A percentile compares a stretch with the other conserved stretches of the same genome.
Evolutionary conservation across 2,113 vertebrate genomes (phyloP).

Genomic region (Megaptera novaeangliae): DNA sequence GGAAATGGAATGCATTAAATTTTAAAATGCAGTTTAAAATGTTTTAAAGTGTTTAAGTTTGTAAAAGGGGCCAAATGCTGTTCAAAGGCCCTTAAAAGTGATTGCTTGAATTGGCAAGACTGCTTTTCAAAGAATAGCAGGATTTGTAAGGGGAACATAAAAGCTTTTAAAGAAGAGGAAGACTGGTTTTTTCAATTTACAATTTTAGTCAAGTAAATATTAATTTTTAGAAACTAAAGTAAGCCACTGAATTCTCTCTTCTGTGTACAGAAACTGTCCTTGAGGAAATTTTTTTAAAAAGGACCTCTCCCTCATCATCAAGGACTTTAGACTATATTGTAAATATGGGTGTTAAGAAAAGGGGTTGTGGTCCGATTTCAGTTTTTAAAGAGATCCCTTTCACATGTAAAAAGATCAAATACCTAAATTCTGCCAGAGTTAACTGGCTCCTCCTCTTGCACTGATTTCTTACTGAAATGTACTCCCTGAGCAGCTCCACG

Average conservation of each 20-base stretch:
- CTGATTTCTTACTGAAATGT: constrained; percentile 75
- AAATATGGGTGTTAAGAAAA: not conserved
- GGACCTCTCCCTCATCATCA: not conserved
- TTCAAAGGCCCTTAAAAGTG: not conserved
- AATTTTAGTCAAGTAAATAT: not conserved
- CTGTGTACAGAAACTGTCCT: not conserved
- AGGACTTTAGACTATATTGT: not conserved
- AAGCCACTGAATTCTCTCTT: not conserved
- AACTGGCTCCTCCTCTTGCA: rapidly evolving
- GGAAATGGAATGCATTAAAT: not conserved
- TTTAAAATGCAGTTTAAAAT: constrained; percentile 36
- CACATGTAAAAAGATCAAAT: not conserved
- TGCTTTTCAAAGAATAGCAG: not conserved
- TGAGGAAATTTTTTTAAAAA: not conserved
- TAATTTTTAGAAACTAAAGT: constrained; percentile 11
- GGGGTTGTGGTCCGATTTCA: not conserved
- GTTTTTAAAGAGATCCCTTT: not conserved
- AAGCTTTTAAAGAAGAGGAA: not conserved
- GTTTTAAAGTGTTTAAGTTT: constrained; percentile 24
- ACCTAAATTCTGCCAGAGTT: not conserved
- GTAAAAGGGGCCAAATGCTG: not conserved
- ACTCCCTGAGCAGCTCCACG: constrained; percentile 83
- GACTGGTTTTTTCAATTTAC: not conserved
- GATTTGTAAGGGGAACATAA: not conserved
- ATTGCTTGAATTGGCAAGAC: not conserved